Conservation (phyloP, 2,888 invertebrate genomes). For the Perdita meconis region DNA sequence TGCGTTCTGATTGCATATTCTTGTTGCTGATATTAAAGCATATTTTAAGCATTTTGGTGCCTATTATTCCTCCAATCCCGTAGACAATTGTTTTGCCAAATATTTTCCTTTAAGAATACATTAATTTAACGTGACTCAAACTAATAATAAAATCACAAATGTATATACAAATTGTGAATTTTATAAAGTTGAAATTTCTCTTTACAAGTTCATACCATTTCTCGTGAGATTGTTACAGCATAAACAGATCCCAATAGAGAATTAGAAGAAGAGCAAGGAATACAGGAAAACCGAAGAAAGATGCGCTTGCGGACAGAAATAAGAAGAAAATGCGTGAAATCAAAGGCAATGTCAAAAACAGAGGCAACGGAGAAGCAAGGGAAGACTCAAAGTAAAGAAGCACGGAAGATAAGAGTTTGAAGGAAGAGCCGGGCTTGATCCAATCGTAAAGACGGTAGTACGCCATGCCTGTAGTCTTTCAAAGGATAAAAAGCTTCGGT, state of each 20-base stretch:
- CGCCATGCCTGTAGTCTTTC: conserved; percentile 58
- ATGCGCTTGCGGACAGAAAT: neutral
- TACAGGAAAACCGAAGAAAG: neutral
- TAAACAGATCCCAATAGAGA: neutral
- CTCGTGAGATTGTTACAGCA: neutral
- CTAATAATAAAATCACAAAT: no score
- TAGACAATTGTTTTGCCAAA: no score
- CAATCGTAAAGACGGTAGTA: conserved; percentile 72
- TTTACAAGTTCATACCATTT: no score
- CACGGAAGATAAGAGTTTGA: conserved; percentile 20
- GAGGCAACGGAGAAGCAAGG: conserved; percentile 26
- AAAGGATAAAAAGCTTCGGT: conserved; percentile 71
- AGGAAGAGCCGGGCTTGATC: conserved; percentile 70
- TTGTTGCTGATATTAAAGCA: no score
- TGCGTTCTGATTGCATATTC: no score
- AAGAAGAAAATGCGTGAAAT: conserved; percentile 29
- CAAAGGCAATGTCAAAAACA: conserved; percentile 30
- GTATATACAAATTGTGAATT: no score
- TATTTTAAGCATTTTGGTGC: no score
- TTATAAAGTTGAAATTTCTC: no score
- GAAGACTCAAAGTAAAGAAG: conserved; percentile 39
- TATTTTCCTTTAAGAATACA: no score
- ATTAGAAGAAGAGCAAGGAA: neutral
- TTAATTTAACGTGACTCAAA: no score
- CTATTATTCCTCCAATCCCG: no score